Evolutionary conservation across 2,797 vertebrate species (phyloP), one percentile per base, ranked within the genome.

Genomic region (Scolopax rusticola): DNA sequence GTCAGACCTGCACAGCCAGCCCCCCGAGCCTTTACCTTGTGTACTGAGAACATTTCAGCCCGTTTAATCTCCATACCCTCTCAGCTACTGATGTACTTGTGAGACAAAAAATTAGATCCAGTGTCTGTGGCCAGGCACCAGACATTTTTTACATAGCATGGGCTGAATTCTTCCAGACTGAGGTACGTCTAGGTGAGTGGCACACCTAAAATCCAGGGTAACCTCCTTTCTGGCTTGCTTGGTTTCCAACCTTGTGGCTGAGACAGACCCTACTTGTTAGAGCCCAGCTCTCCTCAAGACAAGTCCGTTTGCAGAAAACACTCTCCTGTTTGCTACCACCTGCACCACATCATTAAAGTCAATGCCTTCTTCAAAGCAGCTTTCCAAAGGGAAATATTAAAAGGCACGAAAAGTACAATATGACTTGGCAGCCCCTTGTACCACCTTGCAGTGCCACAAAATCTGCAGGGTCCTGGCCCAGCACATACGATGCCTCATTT

Each of bases 401-500:
- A 43, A 93, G 32, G 15, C 11, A 47, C 7, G 9, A 79, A 45
- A 84, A 87, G 40, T 9, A 20, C 15, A 27, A 6, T 36, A 76
- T 36, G 14, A 14, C 30, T 70, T 84, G 51, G 50, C 40, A 63
- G 63, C 23, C 56, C 6, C 17, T 11, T 14, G 36, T 13, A 12
- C 25, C 12, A 6, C 12, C 53, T 33, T 43, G 32, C 36, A 77
- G 56, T 60, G 40, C 20, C 84, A 76, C 84, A 74, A 57, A 69
- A 27, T 41, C 60, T 41, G 24, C 24, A 38, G 45, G 23, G 43
- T 19, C 45, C 78, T 43, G 33, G 30, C 25, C 38, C 74, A 63
- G 36, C 15, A 1, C 0, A 1, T 16, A 15, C 5, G 7, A 56
- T 11, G 43, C 27, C 36, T 30, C 47, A 4, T 4, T 10, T 11